Evolutionary conservation across 2,797 vertebrate species (phyloP).

Genomic region (Rhinatrema bivittatum): DNA sequence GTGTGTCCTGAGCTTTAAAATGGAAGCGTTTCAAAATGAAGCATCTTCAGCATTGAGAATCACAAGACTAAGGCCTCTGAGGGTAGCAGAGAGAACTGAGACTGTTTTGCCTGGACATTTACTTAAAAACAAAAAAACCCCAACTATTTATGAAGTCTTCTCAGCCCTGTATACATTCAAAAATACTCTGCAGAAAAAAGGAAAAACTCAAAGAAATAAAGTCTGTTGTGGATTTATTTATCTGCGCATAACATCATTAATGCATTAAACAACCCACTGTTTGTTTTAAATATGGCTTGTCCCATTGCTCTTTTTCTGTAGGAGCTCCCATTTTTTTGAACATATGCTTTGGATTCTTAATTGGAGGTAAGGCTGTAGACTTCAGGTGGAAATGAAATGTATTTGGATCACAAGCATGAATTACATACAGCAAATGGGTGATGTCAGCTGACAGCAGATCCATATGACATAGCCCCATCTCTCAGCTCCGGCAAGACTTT

Average conservation of each 20-base stretch:
- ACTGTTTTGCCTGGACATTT: conserved; percentile 44
- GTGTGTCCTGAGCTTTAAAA: conserved; percentile 27
- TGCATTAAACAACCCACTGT: conserved; percentile 75
- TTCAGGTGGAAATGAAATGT: too few relatives aligned
- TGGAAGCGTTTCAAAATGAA: conserved; percentile 41
- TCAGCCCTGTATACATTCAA: conserved; percentile 74
- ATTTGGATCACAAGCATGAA: too few relatives aligned
- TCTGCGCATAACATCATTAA: conserved; percentile 80
- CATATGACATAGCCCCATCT: too few relatives aligned
- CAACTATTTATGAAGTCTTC: conserved; percentile 40
- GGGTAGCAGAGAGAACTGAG: conserved; percentile 43
- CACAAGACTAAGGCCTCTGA: conserved; percentile 20
- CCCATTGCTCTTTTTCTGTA: conserved; percentile 51
- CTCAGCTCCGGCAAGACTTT: too few relatives aligned
- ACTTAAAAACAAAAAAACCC: conserved; percentile 38
- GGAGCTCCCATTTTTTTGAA: conserved; percentile 23
- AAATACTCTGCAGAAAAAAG: conserved; percentile 70
- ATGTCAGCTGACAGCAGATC: too few relatives aligned
- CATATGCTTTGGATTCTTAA: too few relatives aligned
- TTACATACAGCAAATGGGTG: too few relatives aligned
- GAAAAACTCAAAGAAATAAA: conserved; percentile 67
- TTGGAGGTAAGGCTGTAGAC: too few relatives aligned
- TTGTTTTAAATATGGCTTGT: conserved; percentile 63
- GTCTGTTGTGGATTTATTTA: conserved; percentile 97
- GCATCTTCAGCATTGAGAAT: conserved; percentile 34